Base-by-base conservation (phyloP, 2,797 vertebrate species). In the Spinus pinus region DNA sequence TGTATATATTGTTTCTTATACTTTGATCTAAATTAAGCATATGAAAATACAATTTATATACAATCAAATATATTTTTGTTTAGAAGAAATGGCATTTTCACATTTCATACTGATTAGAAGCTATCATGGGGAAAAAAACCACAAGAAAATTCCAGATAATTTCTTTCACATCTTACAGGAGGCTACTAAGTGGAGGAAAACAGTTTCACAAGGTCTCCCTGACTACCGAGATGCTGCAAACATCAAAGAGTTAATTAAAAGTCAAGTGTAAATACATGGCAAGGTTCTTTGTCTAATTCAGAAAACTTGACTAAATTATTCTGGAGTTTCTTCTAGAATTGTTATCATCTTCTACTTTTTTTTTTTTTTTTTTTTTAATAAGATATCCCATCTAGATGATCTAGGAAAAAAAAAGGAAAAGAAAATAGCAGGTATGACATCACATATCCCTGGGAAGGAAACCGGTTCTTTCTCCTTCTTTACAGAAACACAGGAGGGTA, bases 121-220 rank as follows among this genome's bases (percentile, higher is more conserved):
- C 27, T 44, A 33, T 6, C 4, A 4, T 28, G 28, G 1, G 7
- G 46, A 58, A 72, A 54, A 57, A 17, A 10, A 0, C 0, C 2
- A 19, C 27, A 44, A 13, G 71, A 56, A 21, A 60, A 7, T 11
- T 44, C 10, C 14, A 74, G 35, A 44, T 16, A 0, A 2, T 12
- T 51, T 71, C 65, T 49, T 51, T 2, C 0, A 39, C 58, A 78
- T 41, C 39, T 61, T 75, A n/a, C 1, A 4, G 50, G 42, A 89
- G 33, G 28, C 9, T 71, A 44, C 57, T 41, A 60, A 75, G 39
- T 31, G 46, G 78, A 87, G 14, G 15, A 16, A 72, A 72, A 69
- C 7, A 73, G 22, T 20, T 82, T 72, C 42, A 80, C 58, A 46
- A 69, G 14, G 15, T 94, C 24, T 62, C 35, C 14, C 12, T 14